A percentile compares a stretch with the other conserved stretches of the same genome.
Conservation (phyloP, 1,140 invertebrate species). For the Drosophila littoralis region DNA sequence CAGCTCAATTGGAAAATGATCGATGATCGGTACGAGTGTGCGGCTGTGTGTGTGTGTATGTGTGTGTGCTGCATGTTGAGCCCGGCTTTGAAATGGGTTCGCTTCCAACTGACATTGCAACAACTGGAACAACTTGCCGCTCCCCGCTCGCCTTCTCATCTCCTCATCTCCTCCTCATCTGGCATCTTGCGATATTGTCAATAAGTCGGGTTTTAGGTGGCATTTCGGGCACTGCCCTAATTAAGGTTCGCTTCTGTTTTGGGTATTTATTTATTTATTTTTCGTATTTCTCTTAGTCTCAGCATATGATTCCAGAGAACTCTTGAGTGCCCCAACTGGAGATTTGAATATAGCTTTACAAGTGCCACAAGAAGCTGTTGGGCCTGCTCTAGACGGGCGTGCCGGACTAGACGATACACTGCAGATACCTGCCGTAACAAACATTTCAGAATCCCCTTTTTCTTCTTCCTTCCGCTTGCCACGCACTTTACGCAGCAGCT, state of each 20-base stretch:
- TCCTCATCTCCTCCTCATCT: background rate
- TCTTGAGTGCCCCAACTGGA: background rate
- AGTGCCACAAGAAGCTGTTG: background rate
- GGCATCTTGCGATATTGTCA: constrained; percentile 26
- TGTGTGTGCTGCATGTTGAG: constrained; percentile 3
- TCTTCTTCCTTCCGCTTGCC: no score
- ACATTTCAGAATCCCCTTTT: no score
- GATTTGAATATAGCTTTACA: constrained; percentile 3
- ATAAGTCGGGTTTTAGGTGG: constrained; percentile 32
- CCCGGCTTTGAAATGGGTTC: constrained; percentile 16
- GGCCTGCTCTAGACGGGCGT: background rate
- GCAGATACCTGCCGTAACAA: no score
- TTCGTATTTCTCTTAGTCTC: background rate
- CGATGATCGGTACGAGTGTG: constrained; percentile 50
- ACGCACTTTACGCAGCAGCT: no score
- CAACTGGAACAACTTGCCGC: background rate
- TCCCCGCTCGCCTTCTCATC: background rate
- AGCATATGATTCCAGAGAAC: constrained; percentile 2
- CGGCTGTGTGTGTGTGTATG: background rate
- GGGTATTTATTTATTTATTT: background rate
- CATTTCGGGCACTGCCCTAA: constrained; percentile 43
- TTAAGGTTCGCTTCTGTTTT: constrained; percentile 42
- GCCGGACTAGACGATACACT: no score
- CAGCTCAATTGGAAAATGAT: constrained; percentile 75
- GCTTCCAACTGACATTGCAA: constrained; percentile 2